Evolutionary conservation across 2,888 invertebrate species (phyloP).

Genomic region (Netelia fuscicornis): DNA sequence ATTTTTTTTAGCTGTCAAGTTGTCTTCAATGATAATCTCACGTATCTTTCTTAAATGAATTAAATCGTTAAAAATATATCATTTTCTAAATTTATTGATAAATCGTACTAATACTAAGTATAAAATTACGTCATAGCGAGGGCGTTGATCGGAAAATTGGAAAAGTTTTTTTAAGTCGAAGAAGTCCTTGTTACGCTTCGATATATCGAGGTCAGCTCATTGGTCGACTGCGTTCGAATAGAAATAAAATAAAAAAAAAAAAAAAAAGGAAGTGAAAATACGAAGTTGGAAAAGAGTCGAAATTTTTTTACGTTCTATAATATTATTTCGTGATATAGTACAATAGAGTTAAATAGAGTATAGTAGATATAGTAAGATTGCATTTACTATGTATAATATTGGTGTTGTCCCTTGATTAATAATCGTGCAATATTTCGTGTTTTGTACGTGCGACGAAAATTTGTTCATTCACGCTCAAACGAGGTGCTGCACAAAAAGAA

Average conservation of each 20-base stretch:
- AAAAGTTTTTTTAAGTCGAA: constrained; percentile 17
- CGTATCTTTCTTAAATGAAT: no score
- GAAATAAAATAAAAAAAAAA: constrained; percentile 1
- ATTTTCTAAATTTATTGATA: no score
- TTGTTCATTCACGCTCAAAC: background rate
- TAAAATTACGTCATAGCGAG: constrained; percentile 4
- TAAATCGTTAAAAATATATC: no score
- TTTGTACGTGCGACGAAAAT: constrained; percentile 24
- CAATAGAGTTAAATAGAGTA: constrained; percentile 18
- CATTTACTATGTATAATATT: constrained; percentile 24
- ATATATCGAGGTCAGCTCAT: constrained; percentile 41
- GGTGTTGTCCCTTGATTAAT: constrained; percentile 37
- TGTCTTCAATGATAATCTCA: no score
- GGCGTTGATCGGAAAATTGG: constrained; percentile 5
- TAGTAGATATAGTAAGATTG: constrained; percentile 39
- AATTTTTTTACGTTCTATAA: background rate
- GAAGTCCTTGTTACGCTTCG: constrained; percentile 37
- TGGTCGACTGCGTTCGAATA: constrained; percentile 12
- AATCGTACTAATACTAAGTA: constrained; percentile 8
- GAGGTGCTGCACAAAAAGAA: constrained; percentile 14
- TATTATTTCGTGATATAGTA: constrained; percentile 28
- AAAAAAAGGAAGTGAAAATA: constrained; percentile 4
- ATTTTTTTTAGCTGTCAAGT: background rate
- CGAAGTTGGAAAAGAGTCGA: background rate
- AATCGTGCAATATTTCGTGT: constrained; percentile 36